Base-by-base conservation (phyloP, 2,113 vertebrate species). In the Ciconia stormi region DNA sequence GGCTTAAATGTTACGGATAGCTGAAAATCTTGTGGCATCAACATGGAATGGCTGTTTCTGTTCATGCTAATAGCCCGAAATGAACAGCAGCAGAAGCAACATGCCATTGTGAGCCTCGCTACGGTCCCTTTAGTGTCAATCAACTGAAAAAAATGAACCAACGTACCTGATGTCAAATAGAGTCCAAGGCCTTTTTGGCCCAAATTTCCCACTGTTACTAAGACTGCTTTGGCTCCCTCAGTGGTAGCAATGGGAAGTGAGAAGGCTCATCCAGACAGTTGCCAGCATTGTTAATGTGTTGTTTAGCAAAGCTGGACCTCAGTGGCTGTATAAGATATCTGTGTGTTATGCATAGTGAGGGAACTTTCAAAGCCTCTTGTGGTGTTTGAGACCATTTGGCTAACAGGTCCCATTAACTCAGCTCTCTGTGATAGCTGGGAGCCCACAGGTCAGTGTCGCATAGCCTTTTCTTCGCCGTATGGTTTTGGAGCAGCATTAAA, bases 1-100 rank as follows among this genome's bases (percentile, higher is more conserved):
- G 40, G 30, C 62, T 93, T 87, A 95, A 87, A 87, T 14, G 46
- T 72, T 95, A 92, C 80, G 95, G 72, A 91, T 89, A 86, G 61
- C 36, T 91, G 80, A 79, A 94, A 92, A 91, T 87, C 91, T 79
- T 84, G 53, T 56, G 59, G 55, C 38, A 86, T 86, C 79, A 74
- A 52, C 56, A 72, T 1, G 3, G 53, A 92, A 91, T 69, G 83
- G 46, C 23, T 76, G 44, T 36, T 91, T 72, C 46, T 95, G 81
- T 38, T 95, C 73, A 70, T 58, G 56, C 36, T 89, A 87, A 92
- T 82, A 91, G 49, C 6, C 66, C 7, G 3, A 85, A 95, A 87
- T 42, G 52, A 94, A 55, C 81, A 84, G 47, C 59, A 90, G 63
- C 56, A 93, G 76, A 67, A 93, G 21, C 50, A 84, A 79, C 23